A percentile compares a stretch with the other conserved stretches of the same genome.
These are phyloP conservation scores for Ophonus ardosiacus DNA, from an alignment of 2,888 invertebrate species.

Conservation along the genomic window DNA sequence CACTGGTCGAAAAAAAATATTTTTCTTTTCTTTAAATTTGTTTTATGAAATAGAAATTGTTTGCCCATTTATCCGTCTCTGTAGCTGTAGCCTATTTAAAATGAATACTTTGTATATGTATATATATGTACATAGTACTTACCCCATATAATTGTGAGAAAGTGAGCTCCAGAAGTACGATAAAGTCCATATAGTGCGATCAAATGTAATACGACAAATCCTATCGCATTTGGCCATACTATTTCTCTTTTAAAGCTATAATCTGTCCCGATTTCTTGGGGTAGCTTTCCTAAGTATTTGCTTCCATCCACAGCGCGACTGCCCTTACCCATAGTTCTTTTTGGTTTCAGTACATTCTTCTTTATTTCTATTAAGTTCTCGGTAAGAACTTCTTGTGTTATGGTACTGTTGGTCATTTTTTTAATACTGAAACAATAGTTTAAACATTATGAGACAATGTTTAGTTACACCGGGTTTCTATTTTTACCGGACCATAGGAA, in stretches of 20 bases:
- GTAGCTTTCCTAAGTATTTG: constrained; percentile 68
- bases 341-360: neutral
- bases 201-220: constrained; percentile 79
- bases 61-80: too few relatives aligned
- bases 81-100: too few relatives aligned
- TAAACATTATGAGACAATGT: constrained; percentile 22
- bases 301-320: neutral
- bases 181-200: constrained; percentile 76
- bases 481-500: too few relatives aligned
- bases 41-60: too few relatives aligned
- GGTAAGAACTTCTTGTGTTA: constrained; percentile 11
- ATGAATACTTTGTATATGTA: too few relatives aligned
- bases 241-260: constrained; percentile 76
- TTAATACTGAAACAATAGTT: constrained; percentile 24
- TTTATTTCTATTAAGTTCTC: neutral
- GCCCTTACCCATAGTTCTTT: neutral
- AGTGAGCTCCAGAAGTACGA: constrained; percentile 66
- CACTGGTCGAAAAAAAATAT: too few relatives aligned
- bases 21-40: too few relatives aligned
- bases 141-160: constrained; percentile 73
- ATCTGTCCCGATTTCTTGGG: constrained; percentile 77
- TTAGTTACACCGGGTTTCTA: too few relatives aligned
- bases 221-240: constrained; percentile 82
- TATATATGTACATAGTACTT: constrained; percentile 68
- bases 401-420: constrained; percentile 21